Conservation (phyloP, 2,113 vertebrate species). For the Sebastes fasciatus region DNA sequence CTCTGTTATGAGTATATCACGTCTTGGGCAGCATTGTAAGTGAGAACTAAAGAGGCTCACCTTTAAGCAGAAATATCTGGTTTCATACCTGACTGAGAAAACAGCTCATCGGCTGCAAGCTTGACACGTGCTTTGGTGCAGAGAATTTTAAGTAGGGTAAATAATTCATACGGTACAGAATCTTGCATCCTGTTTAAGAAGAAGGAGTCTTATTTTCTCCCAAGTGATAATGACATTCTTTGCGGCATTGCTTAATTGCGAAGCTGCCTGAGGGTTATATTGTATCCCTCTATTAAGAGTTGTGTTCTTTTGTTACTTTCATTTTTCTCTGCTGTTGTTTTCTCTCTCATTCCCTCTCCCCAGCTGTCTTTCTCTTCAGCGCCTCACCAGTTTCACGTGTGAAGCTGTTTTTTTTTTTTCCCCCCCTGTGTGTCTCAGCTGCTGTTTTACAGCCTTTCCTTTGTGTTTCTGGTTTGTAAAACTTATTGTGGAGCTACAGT, state of each 20-base stretch:
- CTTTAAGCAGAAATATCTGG: conserved; percentile 42
- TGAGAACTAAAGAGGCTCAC: conserved; percentile 42
- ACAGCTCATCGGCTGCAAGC: conserved; percentile 60
- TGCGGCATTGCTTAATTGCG: conserved; percentile 56
- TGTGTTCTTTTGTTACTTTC: conserved; percentile 47
- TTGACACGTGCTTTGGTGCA: conserved; percentile 57
- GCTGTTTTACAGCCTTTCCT: conserved; percentile 60
- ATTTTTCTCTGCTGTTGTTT: conserved; percentile 34
- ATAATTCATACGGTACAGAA: conserved; percentile 64
- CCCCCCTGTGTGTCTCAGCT: conserved; percentile 19
- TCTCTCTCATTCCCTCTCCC: conserved; percentile 13
- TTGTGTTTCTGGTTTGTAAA: conserved; percentile 60
- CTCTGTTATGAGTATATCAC: conserved; percentile 35
- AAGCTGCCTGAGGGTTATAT: conserved; percentile 34
- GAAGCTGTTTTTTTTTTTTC: conserved; percentile 31
- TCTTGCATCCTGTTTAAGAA: conserved; percentile 55
- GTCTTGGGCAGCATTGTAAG: conserved; percentile 29
- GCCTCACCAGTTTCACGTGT: conserved; percentile 37
- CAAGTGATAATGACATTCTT: conserved; percentile 65
- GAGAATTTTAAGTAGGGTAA: conserved; percentile 73
- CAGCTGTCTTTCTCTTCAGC: conserved; percentile 40
- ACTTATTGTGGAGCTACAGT: conserved; percentile 32
- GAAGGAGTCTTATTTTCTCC: conserved; percentile 42
- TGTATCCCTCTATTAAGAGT: conserved; percentile 75
- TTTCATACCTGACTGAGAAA: conserved; percentile 56